Evolutionary conservation across 2,888 invertebrate species (phyloP).

Genomic region (Temnothorax ravouxi): DNA sequence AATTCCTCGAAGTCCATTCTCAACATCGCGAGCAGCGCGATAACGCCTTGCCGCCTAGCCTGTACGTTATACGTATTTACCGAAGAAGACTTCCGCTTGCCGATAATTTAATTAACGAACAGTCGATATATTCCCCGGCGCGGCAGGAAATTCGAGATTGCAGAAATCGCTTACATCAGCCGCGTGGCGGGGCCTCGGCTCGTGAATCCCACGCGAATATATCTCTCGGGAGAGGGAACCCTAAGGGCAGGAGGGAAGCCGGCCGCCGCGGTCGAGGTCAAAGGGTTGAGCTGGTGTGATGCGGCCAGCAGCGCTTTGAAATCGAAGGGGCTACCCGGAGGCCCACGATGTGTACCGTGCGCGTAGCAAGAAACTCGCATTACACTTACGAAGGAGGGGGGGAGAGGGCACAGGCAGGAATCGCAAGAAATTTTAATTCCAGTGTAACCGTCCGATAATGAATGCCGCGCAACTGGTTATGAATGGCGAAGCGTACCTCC

Average conservation of each 20-base stretch:
- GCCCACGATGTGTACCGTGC: not conserved
- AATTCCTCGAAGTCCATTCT: not conserved
- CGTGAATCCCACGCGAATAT: slow-evolving; percentile 26
- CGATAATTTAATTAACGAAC: slow-evolving; percentile 51
- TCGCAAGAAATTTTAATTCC: slow-evolving; percentile 77
- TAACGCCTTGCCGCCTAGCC: not conserved
- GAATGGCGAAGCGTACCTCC: slow-evolving; percentile 79
- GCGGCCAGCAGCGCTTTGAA: slow-evolving; percentile 5
- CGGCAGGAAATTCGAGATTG: slow-evolving; percentile 47
- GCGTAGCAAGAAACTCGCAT: slow-evolving; percentile 44
- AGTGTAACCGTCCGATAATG: slow-evolving; percentile 80
- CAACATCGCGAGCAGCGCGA: not conserved
- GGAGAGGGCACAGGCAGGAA: not conserved
- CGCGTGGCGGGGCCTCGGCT: not conserved
- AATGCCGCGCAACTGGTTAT: slow-evolving; percentile 83
- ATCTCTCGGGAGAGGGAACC: not conserved
- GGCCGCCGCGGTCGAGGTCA: slow-evolving; percentile 18
- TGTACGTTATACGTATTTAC: slow-evolving; percentile 1
- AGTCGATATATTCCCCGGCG: slow-evolving; percentile 26
- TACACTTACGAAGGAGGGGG: not conserved
- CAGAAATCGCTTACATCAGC: slow-evolving; percentile 31
- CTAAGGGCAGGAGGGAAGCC: slow-evolving; percentile 11
- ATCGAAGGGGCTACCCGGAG: slow-evolving; percentile 35
- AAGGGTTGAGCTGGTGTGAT: slow-evolving; percentile 42
- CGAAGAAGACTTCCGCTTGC: slow-evolving; percentile 17